Evolutionary conservation across 2,797 vertebrate species (phyloP).

Genomic region (Streptopelia turtur): DNA sequence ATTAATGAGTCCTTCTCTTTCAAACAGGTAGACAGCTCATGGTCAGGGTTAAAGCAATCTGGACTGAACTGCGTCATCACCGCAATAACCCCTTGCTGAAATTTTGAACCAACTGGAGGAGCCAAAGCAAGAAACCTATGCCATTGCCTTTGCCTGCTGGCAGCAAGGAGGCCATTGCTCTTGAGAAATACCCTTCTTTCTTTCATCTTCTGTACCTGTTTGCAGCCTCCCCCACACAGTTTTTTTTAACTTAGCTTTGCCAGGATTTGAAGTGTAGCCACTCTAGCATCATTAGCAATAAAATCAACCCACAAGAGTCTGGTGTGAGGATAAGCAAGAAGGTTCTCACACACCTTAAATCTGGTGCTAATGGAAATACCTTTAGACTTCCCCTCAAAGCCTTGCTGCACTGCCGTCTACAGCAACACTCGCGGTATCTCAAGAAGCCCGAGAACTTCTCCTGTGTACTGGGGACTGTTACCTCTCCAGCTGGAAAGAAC

Average conservation of each 20-base stretch:
- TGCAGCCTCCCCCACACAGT: too few relatives aligned
- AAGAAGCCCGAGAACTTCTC: not conserved
- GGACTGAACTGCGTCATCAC: not conserved
- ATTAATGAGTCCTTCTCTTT: not conserved
- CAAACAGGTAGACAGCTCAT: slow-evolving; percentile 24
- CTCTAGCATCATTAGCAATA: not conserved
- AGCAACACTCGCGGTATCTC: too few relatives aligned
- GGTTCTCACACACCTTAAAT: not conserved
- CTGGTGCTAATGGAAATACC: not conserved
- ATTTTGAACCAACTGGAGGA: not conserved
- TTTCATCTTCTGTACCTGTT: not conserved
- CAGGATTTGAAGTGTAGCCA: not conserved
- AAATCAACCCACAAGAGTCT: not conserved
- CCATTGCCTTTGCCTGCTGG: not conserved
- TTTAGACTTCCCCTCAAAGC: too few relatives aligned
- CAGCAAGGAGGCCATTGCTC: not conserved
- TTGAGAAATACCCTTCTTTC: not conserved
- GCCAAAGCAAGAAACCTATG: not conserved
- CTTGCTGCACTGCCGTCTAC: too few relatives aligned
- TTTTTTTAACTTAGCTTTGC: not conserved
- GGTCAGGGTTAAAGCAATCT: not conserved
- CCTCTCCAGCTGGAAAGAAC: not conserved
- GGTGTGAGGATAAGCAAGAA: not conserved
- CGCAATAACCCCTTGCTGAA: not conserved
- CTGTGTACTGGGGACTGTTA: not conserved